Conservation (phyloP, 2,113 vertebrate species). For the Halichoerus grypus region DNA sequence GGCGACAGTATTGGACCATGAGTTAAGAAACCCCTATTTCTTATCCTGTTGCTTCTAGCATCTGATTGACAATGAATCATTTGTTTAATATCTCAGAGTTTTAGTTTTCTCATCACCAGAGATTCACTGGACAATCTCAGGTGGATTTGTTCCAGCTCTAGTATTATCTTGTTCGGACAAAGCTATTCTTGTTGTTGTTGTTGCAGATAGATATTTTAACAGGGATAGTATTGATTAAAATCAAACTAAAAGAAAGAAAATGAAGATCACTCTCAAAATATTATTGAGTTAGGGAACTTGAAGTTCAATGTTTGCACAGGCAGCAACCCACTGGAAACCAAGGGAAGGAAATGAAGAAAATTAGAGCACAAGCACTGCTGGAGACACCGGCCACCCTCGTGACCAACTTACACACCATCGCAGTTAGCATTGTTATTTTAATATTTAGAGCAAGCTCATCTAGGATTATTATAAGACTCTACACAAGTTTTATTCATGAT, state of each 20-base stretch:
- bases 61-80: background rate
- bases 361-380: background rate
- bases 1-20: background rate
- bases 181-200: background rate
- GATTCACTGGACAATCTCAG: background rate
- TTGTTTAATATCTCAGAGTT: background rate
- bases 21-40: background rate
- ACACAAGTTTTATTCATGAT: constrained; percentile 15
- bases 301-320: background rate
- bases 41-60: background rate
- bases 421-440: background rate
- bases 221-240: background rate
- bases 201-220: background rate
- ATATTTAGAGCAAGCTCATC: background rate
- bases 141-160: background rate
- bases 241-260: background rate
- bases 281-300: background rate
- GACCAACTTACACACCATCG: background rate
- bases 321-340: background rate
- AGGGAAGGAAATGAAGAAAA: background rate
- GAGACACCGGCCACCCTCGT: background rate
- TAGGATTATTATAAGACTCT: background rate
- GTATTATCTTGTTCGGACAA: background rate
- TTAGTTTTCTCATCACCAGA: background rate
- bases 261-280: background rate